Evolutionary conservation across 2,113 vertebrate genomes (phyloP).

Genomic region (Pedionomus torquatus): DNA sequence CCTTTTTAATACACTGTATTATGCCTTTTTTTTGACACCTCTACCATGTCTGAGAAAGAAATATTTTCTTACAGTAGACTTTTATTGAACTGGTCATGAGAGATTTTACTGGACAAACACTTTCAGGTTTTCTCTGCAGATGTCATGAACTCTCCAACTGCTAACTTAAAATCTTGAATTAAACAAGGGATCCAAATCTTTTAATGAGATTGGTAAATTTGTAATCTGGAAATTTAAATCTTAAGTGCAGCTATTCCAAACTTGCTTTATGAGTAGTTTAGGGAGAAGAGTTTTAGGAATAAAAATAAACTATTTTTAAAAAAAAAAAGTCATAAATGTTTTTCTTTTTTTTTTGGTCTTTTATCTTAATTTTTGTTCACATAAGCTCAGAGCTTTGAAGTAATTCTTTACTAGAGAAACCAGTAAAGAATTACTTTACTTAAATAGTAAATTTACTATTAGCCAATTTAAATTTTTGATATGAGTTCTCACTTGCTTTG

Average conservation of each 20-base stretch:
- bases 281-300: neutral
- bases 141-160: neutral
- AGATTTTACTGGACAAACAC: neutral
- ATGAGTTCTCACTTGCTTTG: neutral
- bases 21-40: neutral
- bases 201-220: neutral
- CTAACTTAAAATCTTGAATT: neutral
- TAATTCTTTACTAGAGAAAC: neutral
- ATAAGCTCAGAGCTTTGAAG: neutral
- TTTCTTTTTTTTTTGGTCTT: too few relatives aligned
- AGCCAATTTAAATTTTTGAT: neutral
- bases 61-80: neutral
- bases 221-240: neutral
- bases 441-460: too few relatives aligned
- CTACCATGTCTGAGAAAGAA: neutral
- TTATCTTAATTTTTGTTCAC: neutral
- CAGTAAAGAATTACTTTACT: too few relatives aligned
- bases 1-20: neutral
- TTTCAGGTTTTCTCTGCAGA: neutral
- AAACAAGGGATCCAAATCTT: neutral
- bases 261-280: neutral
- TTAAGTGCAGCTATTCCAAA: neutral
- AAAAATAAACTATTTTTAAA: neutral
- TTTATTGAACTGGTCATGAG: neutral
- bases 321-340: neutral